These are phyloP conservation scores for Zygaena filipendulae DNA, from an alignment of 2,888 invertebrate species.

Conservation along the genomic window DNA sequence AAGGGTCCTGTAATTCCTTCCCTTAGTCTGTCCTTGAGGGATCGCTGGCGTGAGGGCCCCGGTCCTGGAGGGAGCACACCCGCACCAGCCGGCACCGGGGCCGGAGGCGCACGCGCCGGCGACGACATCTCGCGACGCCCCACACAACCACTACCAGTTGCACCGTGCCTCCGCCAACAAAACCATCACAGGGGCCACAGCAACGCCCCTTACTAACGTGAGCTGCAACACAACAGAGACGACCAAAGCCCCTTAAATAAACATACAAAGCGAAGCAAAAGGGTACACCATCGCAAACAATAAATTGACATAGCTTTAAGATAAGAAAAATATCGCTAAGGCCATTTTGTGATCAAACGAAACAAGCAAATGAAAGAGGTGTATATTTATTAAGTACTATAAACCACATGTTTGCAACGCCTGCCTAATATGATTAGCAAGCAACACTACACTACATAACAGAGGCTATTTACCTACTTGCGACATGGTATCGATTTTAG, in stretches of 20 bases:
- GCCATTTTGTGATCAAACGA: too few species aligned
- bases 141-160: conserved; percentile 24
- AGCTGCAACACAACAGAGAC: conserved; percentile 59
- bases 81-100: conserved; percentile 46
- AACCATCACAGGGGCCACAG: too few species aligned
- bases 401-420: too few species aligned
- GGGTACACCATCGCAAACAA: too few species aligned
- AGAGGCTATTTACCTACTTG: too few species aligned
- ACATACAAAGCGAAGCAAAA: conserved; percentile 30
- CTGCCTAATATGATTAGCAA: too few species aligned
- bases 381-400: too few species aligned
- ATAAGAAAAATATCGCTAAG: too few species aligned
- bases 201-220: conserved; percentile 51
- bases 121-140: conserved; percentile 37
- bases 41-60: conserved; percentile 77
- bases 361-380: too few species aligned
- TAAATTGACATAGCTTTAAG: too few species aligned
- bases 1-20: conserved; percentile 84
- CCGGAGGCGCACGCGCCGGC: conserved; percentile 44
- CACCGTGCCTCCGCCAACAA: conserved; percentile 34
- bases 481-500: too few species aligned
- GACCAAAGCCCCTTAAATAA: conserved; percentile 59
- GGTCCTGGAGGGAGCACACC: conserved; percentile 56
- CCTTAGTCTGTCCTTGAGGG: conserved; percentile 80
- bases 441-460: too few species aligned